Evolutionary conservation across 2,888 invertebrate species (phyloP).

Genomic region (Netelia fuscicornis): DNA sequence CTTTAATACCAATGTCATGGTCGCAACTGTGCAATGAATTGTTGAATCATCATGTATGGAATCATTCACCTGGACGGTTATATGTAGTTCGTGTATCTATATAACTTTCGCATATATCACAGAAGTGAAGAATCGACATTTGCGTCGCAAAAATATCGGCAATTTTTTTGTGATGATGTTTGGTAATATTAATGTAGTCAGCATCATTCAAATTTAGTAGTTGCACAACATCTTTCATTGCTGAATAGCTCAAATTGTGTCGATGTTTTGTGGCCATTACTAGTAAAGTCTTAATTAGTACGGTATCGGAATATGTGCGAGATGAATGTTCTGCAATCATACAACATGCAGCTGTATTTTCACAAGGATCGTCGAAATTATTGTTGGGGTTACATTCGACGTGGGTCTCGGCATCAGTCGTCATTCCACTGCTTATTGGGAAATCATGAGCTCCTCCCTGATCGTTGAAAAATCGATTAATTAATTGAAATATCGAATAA

Average conservation of each 20-base stretch:
- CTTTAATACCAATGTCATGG: slow-evolving; percentile 5
- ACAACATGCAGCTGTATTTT: too few species aligned
- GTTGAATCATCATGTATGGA: background rate
- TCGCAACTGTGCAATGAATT: slow-evolving; percentile 14
- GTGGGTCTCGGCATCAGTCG: too few species aligned
- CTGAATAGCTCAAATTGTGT: slow-evolving; percentile 31
- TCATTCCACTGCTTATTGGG: too few species aligned
- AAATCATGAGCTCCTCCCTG: too few species aligned
- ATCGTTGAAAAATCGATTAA: too few species aligned
- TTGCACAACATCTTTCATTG: slow-evolving; percentile 27
- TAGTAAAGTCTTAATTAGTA: slow-evolving; percentile 38
- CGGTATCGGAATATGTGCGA: slow-evolving; percentile 19
- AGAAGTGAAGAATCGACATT: slow-evolving; percentile 51
- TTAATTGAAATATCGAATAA: too few species aligned
- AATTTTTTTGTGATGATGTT: slow-evolving; percentile 48
- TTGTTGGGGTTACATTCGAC: too few species aligned
- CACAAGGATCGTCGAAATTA: too few species aligned
- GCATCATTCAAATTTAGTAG: slow-evolving; percentile 1
- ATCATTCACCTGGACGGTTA: too few species aligned
- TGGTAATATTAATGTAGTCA: slow-evolving; percentile 1
- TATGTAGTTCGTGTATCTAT: slow-evolving; percentile 10
- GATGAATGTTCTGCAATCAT: slow-evolving; percentile 18
- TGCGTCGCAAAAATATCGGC: slow-evolving; percentile 23
- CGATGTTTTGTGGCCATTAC: slow-evolving; percentile 46
- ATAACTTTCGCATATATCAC: slow-evolving; percentile 29